Conservation (phyloP, 2,113 vertebrate genomes). For the Sceloporus undulatus region DNA sequence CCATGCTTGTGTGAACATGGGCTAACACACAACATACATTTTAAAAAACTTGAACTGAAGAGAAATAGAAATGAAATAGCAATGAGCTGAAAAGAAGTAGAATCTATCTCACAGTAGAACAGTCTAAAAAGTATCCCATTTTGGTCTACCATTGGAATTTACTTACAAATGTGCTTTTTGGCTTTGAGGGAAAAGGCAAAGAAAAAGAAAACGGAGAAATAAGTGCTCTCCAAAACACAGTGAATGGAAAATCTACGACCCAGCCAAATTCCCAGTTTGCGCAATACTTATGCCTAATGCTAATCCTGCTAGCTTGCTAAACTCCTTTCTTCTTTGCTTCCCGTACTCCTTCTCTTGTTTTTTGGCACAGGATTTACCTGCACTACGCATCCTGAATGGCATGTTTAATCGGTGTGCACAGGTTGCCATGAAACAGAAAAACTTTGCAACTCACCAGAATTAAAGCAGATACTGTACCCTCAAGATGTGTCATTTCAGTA, state of each 20-base stretch:
- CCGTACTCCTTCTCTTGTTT: accelerated
- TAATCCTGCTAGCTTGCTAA: background rate
- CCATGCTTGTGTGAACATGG: too few species aligned
- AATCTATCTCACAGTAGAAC: too few species aligned
- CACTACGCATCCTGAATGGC: constrained; percentile 13
- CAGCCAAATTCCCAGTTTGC: constrained; percentile 22
- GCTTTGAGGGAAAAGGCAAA: background rate
- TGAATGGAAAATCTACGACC: constrained; percentile 9
- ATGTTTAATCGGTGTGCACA: constrained; percentile 45
- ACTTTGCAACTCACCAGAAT: constrained; percentile 51
- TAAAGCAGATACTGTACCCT: constrained; percentile 58
- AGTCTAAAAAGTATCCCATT: background rate
- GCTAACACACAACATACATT: too few species aligned
- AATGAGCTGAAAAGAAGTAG: too few species aligned
- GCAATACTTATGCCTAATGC: background rate
- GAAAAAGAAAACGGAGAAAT: background rate
- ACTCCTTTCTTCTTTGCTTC: constrained; percentile 17
- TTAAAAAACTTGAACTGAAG: too few species aligned
- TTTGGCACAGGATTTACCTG: constrained; percentile 67
- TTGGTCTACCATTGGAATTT: background rate
- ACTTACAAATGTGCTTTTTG: background rate
- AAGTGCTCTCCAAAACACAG: constrained; percentile 19
- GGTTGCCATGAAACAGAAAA: constrained; percentile 71
- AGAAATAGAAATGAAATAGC: too few species aligned
- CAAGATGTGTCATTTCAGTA: constrained; percentile 50